A percentile compares a stretch with the other conserved stretches of the same genome.
These are phyloP conservation scores for Synanthedon vespiformis DNA, from an alignment of 2,888 invertebrate species.

Conservation along the genomic window DNA sequence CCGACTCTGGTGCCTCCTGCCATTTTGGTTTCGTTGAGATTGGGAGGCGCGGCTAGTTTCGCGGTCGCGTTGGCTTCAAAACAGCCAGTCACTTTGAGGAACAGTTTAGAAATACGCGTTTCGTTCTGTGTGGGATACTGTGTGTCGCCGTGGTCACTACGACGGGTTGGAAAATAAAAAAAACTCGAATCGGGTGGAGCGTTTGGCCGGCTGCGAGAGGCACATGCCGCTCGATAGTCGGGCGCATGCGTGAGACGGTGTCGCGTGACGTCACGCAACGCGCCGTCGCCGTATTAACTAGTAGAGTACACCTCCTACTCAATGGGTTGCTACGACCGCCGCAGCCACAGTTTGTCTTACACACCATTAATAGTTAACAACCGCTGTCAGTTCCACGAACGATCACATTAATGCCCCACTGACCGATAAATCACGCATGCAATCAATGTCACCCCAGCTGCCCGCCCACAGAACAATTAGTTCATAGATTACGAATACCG, in stretches of 20 bases:
- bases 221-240: constrained; percentile 66
- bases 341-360: constrained; percentile 7
- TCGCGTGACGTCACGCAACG: constrained; percentile 53
- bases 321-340: constrained; percentile 25
- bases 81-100: neutral
- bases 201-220: constrained; percentile 53
- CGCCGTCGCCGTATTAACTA: constrained; percentile 24
- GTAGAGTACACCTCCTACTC: constrained; percentile 14
- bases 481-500: too few species aligned
- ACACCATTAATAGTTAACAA: constrained; percentile 17
- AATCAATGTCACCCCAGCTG: neutral
- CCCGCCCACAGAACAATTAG: too few species aligned
- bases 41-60: neutral
- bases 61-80: neutral
- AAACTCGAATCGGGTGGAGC: constrained; percentile 51
- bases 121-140: constrained; percentile 30
- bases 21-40: constrained; percentile 37
- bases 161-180: constrained; percentile 59
- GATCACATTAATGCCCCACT: constrained; percentile 19
- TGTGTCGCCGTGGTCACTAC: constrained; percentile 35
- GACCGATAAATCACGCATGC: constrained; percentile 2
- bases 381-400: constrained; percentile 18
- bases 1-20: constrained; percentile 37
- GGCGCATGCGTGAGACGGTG: constrained; percentile 56
- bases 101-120: constrained; percentile 5